These are phyloP conservation scores for Chaunax sp. DNA, from an alignment of 2,797 vertebrate species.

Conservation along the genomic window DNA sequence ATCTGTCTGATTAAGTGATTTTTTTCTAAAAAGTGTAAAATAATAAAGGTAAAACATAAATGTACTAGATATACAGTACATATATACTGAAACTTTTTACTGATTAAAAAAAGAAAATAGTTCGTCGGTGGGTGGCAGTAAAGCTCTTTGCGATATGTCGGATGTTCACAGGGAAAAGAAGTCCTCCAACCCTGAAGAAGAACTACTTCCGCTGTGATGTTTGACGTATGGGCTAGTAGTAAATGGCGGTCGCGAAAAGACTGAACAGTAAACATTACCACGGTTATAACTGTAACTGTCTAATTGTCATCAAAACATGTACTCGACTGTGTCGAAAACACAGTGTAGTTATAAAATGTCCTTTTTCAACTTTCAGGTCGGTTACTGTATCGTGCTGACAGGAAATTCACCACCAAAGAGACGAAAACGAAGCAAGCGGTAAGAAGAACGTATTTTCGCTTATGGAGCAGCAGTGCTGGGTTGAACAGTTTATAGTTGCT, in stretches of 20 bases:
- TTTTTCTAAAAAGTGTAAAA: not conserved
- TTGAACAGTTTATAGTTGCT: not conserved
- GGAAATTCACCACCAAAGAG: conserved; percentile 31
- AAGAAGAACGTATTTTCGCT: not conserved
- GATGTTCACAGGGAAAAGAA: not conserved
- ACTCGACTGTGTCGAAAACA: conserved; percentile 65
- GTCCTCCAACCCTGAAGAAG: conserved; percentile 62
- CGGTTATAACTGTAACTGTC: conserved; percentile 82
- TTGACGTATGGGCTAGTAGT: conserved; percentile 53
- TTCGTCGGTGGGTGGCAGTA: conserved; percentile 18
- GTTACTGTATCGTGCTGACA: conserved; percentile 52
- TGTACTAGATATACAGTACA: not conserved
- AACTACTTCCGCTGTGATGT: conserved; percentile 44
- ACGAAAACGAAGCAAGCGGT: conserved; percentile 59
- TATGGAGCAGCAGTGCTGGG: rapidly evolving
- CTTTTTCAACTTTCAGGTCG: conserved; percentile 85
- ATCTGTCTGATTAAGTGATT: no score
- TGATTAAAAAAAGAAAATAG: rapidly evolving
- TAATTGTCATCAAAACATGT: conserved; percentile 81
- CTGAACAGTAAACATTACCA: conserved; percentile 77
- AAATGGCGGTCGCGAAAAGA: conserved; percentile 78
- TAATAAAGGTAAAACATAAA: not conserved
- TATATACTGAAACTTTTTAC: not conserved
- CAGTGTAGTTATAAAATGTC: conserved; percentile 76
- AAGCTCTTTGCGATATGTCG: not conserved